These are phyloP conservation scores for Danio jaintianensis DNA, from an alignment of 2,797 vertebrate species.

Conservation along the genomic window DNA sequence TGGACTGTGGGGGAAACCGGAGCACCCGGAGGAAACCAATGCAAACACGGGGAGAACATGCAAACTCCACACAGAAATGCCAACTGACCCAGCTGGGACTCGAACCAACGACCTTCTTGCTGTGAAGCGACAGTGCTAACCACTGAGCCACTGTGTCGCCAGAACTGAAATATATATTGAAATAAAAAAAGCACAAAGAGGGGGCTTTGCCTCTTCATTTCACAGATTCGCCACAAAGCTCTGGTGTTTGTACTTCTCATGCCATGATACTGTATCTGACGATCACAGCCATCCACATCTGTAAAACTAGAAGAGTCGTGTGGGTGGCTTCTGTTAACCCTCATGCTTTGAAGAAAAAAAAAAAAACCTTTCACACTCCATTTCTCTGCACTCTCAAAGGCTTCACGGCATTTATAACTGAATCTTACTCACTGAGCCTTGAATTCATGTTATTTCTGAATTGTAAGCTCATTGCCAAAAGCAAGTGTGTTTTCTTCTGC, in stretches of 20 bases:
- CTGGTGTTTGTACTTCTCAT: conserved; percentile 18
- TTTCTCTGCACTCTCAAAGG: background rate
- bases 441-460: conserved; percentile 2
- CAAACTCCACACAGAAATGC: no score
- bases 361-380: background rate
- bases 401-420: conserved; percentile 26
- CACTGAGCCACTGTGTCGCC: no score
- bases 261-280: background rate
- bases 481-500: conserved; percentile 34
- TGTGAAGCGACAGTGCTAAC: no score
- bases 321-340: conserved; percentile 31
- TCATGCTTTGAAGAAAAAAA: conserved; percentile 9
- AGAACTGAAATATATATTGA: background rate
- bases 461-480: conserved; percentile 5
- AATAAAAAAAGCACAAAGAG: background rate
- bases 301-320: conserved; percentile 5
- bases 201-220: background rate
- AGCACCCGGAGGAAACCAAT: no score
- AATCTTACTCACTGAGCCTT: conserved; percentile 8
- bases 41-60: background rate
- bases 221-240: background rate
- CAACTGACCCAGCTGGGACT: no score
- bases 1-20: no score
- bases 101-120: no score
- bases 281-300: background rate